These are phyloP conservation scores for Enteromius argenteus DNA, from an alignment of 2,797 vertebrate genomes.

Conservation along the genomic window DNA sequence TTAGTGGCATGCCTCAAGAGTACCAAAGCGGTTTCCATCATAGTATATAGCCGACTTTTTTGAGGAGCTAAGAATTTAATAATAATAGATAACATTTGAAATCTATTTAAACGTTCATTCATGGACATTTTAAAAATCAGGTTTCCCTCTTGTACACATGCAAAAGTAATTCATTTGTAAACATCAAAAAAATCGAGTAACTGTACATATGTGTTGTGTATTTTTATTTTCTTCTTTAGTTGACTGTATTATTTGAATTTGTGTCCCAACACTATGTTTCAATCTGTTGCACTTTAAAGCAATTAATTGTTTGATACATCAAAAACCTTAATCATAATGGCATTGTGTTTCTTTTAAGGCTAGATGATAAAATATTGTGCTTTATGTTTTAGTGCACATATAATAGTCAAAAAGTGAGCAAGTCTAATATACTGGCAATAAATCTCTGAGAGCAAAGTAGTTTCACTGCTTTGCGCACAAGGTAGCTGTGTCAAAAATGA, in stretches of 20 bases:
- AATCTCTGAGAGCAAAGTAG: background rate
- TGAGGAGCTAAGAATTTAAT: constrained; percentile 6
- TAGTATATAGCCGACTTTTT: constrained; percentile 40
- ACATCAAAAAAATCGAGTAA: background rate
- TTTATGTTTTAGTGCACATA: background rate
- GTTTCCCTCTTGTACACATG: background rate
- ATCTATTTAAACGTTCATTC: background rate
- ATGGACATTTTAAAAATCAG: background rate
- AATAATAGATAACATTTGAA: background rate
- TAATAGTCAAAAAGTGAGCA: background rate
- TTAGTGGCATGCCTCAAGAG: constrained; percentile 67
- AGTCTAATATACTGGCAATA: background rate
- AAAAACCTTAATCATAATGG: background rate
- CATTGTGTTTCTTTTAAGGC: background rate
- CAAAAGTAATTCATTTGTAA: background rate
- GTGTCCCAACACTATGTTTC: background rate
- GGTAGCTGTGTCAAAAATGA: background rate
- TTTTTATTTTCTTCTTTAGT: background rate
- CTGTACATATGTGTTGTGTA: background rate
- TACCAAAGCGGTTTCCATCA: constrained; percentile 67
- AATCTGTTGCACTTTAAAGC: background rate
- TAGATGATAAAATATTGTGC: too few relatives aligned
- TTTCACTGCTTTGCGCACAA: background rate
- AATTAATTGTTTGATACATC: background rate
- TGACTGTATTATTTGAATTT: background rate